phyloP scores from a whole-genome alignment of 2,113 vertebrate genomes.

The Pitta sordida region DNA sequence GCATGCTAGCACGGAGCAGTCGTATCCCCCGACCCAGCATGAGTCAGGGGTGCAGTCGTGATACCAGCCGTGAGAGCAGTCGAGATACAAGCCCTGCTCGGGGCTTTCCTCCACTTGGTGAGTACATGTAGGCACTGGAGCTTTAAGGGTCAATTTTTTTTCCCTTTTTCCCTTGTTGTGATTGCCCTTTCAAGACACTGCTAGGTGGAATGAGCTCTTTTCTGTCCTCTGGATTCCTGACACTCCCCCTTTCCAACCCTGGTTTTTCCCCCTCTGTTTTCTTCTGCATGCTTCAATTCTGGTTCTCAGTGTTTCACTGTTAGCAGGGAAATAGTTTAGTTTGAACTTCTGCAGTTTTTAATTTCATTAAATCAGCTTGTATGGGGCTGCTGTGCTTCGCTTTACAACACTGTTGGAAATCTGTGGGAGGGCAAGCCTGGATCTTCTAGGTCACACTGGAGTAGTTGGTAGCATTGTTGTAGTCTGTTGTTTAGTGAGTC shows the following conservation, averaged over 20 bases:
- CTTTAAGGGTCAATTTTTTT: slow-evolving; percentile 57
- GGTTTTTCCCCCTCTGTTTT: slow-evolving; percentile 7
- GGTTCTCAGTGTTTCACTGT: slow-evolving; percentile 16
- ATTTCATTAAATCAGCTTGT: not conserved
- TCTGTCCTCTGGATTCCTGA: slow-evolving; percentile 38
- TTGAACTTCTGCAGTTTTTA: not conserved
- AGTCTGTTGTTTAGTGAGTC: not conserved
- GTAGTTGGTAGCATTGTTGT: not conserved
- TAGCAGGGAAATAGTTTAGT: slow-evolving; percentile 21
- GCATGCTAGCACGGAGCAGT: slow-evolving; percentile 98
- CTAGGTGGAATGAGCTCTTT: slow-evolving; percentile 66
- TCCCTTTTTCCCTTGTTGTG: slow-evolving; percentile 30
- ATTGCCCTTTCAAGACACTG: slow-evolving; percentile 44
- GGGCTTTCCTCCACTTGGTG: slow-evolving; percentile 96
- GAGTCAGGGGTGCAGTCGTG: slow-evolving; percentile 99
- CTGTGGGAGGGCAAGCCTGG: not conserved
- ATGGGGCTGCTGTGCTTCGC: not conserved
- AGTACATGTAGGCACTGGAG: slow-evolving; percentile 81
- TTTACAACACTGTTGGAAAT: not conserved
- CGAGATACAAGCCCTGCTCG: slow-evolving; percentile 98
- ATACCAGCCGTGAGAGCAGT: slow-evolving; percentile 99
- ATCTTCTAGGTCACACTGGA: not conserved
- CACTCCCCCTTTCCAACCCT: slow-evolving; percentile 34
- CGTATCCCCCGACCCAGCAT: slow-evolving; percentile 99
- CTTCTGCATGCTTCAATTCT: slow-evolving; percentile 73